phyloP scores from a whole-genome alignment of 2,888 invertebrate genomes.

The Julus scanicus region DNA sequence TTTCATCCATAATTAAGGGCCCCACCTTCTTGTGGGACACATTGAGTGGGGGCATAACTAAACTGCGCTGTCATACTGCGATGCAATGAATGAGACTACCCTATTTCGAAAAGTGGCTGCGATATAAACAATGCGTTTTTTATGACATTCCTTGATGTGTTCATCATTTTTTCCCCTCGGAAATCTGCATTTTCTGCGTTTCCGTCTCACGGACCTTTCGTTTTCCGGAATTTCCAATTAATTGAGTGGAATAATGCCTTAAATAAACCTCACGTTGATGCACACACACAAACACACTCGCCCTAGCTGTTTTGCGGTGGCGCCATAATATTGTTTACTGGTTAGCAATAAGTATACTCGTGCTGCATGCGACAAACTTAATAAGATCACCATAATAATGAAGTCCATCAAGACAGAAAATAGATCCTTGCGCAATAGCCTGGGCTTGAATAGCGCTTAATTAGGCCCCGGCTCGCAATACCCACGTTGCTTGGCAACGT shows the following conservation, averaged over 20 bases:
- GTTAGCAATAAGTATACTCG: not conserved
- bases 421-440: not conserved
- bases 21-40: not conserved
- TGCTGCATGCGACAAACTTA: not conserved
- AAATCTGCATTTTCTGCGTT: not conserved
- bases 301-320: not conserved
- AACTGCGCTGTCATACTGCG: too few relatives aligned
- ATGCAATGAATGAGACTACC: too few relatives aligned
- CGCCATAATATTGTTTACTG: not conserved
- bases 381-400: slow-evolving; percentile 8
- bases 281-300: not conserved
- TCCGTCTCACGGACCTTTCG: not conserved
- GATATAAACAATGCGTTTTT: too few relatives aligned
- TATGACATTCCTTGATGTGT: too few relatives aligned
- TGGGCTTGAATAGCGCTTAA: not conserved
- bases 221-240: not conserved
- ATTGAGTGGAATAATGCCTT: not conserved
- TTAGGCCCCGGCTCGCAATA: not conserved
- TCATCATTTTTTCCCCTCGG: not conserved
- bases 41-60: too few relatives aligned
- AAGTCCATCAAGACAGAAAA: not conserved
- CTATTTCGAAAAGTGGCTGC: too few relatives aligned
- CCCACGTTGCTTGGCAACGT: not conserved
- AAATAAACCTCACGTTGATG: not conserved
- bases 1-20: not conserved